These are phyloP conservation scores for Enteromius unitaeniatus DNA, from an alignment of 2,797 vertebrate species.

Conservation along the genomic window DNA sequence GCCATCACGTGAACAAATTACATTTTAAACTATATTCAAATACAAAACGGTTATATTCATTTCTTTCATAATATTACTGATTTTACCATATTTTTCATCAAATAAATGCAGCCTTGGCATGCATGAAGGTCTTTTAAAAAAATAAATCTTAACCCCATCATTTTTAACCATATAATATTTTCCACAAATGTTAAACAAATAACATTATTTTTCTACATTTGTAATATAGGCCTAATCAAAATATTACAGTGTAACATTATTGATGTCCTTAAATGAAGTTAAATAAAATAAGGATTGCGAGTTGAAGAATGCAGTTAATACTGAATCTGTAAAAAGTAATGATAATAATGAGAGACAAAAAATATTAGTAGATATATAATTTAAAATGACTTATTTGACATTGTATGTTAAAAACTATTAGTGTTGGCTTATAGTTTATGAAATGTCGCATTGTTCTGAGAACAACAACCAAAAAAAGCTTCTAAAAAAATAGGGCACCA, in stretches of 20 bases:
- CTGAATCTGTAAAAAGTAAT: not conserved
- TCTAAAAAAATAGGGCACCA: conserved; percentile 3
- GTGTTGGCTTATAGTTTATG: not conserved
- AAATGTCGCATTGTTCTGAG: not conserved
- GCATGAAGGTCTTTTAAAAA: not conserved
- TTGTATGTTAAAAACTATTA: not conserved
- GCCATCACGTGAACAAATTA: not conserved
- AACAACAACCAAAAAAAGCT: not conserved
- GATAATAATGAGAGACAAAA: not conserved
- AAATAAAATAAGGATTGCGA: too few species aligned
- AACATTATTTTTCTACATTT: not conserved
- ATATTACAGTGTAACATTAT: not conserved
- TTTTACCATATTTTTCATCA: not conserved
- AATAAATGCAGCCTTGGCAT: not conserved
- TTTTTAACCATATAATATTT: not conserved
- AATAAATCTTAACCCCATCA: not conserved
- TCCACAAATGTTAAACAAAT: not conserved
- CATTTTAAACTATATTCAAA: not conserved
- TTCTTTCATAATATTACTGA: not conserved
- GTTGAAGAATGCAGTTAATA: not conserved
- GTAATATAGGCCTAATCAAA: not conserved
- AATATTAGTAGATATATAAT: not conserved
- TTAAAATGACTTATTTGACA: not conserved
- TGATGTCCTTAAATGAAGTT: not conserved
- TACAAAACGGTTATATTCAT: not conserved